Percentiles rank a stretch among this genome's conserved stretches.
Conservation (phyloP, 2,113 vertebrate species). For the Saiga tatarica region DNA sequence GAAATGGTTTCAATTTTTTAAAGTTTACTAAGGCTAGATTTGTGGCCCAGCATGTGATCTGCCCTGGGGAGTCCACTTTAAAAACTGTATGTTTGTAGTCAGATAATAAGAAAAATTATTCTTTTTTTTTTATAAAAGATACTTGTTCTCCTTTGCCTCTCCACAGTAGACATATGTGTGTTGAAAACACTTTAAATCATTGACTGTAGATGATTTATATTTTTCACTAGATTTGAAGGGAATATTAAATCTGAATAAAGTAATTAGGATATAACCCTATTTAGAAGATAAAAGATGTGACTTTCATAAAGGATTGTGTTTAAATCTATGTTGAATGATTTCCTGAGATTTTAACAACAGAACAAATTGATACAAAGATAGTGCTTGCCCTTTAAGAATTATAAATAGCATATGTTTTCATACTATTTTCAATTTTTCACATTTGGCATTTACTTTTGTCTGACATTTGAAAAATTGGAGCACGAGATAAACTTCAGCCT, state of each 20-base stretch:
- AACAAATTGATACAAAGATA: neutral
- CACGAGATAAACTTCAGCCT: constrained; percentile 45
- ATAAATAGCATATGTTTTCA: constrained; percentile 47
- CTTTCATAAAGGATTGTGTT: neutral
- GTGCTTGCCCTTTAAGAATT: constrained; percentile 12
- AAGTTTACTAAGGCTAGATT: neutral
- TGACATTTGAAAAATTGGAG: constrained; percentile 58
- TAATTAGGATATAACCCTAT: neutral
- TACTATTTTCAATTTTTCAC: constrained; percentile 56
- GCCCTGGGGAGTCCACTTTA: neutral
- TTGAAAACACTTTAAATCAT: neutral
- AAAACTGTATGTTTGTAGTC: neutral
- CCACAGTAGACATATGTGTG: neutral
- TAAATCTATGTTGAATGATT: neutral
- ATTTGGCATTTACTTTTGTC: constrained; percentile 45
- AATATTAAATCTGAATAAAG: neutral
- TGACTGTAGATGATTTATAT: neutral
- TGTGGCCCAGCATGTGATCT: neutral
- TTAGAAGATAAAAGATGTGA: neutral
- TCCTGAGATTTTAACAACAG: constrained; percentile 13
- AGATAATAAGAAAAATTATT: neutral
- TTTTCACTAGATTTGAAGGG: neutral
- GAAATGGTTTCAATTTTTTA: neutral
- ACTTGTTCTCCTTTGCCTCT: neutral
- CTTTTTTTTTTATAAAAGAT: constrained; percentile 15